Evolutionary conservation across 1,140 invertebrate genomes (phyloP), one percentile per base, ranked within the genome.

Genomic region (Eumeta japonica): DNA sequence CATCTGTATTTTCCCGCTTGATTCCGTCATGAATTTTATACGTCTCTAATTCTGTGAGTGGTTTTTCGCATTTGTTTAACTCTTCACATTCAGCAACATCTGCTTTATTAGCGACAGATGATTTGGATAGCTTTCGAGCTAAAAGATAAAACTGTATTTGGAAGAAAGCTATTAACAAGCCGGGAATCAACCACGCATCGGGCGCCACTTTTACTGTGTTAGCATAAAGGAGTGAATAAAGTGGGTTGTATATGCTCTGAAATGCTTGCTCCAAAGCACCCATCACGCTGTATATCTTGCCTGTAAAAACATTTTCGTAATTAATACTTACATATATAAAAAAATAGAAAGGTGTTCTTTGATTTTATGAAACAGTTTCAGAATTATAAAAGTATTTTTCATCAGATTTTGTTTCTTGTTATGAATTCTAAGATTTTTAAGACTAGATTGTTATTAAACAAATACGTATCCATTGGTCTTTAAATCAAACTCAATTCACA

Each of bases 221-320:
- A 12, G 57, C 58, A 31, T 76, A 76, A 2, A 76, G 48, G 7
- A 62, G 42, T 12, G 67, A 75, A 20, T 65, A 66, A 1, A 74
- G 41, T 3, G 74, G 72, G 0, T 65, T 62, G 2, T 67, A 56
- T 13, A 76, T 33, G 10, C 61, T 66, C 33, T 74, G 71, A 1
- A 63, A 62, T 14, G 66, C 71, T 3, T 66, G 68, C 46, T 75
- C 70, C n/a, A 76, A 28, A 7, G 71, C 68, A 3, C 62, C 62
- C 19, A 74, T 44, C 17, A 76, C 58, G 39, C 70, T 72, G 55
- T 75, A 75, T 35, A 76, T 71, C 68, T 75, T 76, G 48, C 74
- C 74, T 76, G 61, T 37, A 65, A 62, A 44, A 30, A 39, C 4
- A n/a, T 13, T n/a, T n/a, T n/a, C n/a, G n/a, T n/a, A n/a, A n/a